These are phyloP conservation scores for Epinotia nisella DNA, from an alignment of 2,888 invertebrate genomes.

Conservation along the genomic window DNA sequence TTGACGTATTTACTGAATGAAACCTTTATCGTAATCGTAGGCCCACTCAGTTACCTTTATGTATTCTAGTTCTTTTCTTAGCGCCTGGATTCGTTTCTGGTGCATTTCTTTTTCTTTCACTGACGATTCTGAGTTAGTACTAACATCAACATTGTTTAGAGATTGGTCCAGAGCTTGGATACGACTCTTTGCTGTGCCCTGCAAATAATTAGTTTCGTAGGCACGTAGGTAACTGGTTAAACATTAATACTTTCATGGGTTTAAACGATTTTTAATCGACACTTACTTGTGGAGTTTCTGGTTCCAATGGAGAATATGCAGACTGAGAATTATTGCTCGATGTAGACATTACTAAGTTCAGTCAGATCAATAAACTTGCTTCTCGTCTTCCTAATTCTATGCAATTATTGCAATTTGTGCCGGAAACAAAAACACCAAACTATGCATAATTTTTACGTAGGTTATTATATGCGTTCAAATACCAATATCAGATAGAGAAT, in stretches of 20 bases:
- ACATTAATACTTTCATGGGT: neutral
- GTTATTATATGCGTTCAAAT: neutral
- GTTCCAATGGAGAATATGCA: slow-evolving; percentile 75
- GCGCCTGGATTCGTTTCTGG: slow-evolving; percentile 87
- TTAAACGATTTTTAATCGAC: neutral
- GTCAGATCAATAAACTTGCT: neutral
- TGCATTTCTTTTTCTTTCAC: slow-evolving; percentile 87
- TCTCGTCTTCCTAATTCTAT: slow-evolving; percentile 3
- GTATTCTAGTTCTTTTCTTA: slow-evolving; percentile 90
- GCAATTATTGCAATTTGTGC: neutral
- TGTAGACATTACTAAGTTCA: slow-evolving; percentile 71
- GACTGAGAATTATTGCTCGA: slow-evolving; percentile 79
- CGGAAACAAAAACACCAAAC: slow-evolving; percentile 10
- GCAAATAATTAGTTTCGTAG: slow-evolving; percentile 51
- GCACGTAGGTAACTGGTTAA: no score
- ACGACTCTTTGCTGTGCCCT: slow-evolving; percentile 66
- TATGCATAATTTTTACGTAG: no score
- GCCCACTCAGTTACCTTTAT: slow-evolving; percentile 93
- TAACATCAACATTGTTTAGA: slow-evolving; percentile 81
- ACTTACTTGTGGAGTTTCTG: slow-evolving; percentile 76
- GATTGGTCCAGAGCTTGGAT: slow-evolving; percentile 77
- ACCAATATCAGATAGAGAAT: neutral
- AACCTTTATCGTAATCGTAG: slow-evolving; percentile 89
- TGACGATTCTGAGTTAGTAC: slow-evolving; percentile 83
- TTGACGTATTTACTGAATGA: slow-evolving; percentile 76